Conservation (phyloP, 2,888 invertebrate genomes). For the Trilocha varians region DNA sequence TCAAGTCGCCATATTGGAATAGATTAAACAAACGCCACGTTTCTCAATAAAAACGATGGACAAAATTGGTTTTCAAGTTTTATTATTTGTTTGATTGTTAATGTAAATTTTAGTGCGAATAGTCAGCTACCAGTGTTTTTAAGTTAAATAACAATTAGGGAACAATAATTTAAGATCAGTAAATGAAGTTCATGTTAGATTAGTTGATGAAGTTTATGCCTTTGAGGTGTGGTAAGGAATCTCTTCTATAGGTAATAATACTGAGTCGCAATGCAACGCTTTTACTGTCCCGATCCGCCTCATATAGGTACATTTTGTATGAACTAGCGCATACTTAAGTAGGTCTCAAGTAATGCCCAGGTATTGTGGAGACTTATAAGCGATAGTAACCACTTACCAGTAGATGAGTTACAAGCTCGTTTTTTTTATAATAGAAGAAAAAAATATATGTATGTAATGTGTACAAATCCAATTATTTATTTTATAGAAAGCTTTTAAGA, state of each 20-base stretch:
- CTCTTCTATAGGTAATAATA: conserved; percentile 1
- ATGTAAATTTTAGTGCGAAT: conserved; percentile 12
- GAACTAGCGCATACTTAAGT: too few relatives aligned
- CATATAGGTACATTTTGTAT: not conserved
- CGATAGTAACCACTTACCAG: too few relatives aligned
- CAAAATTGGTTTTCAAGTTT: conserved; percentile 43
- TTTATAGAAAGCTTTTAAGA: too few relatives aligned
- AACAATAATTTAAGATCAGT: too few relatives aligned
- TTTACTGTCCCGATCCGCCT: not conserved
- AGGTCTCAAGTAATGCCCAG: too few relatives aligned
- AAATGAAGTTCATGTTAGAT: too few relatives aligned
- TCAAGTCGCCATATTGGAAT: not conserved
- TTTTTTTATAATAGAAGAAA: too few relatives aligned
- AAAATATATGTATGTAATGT: too few relatives aligned
- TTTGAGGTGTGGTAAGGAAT: not conserved
- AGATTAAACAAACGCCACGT: not conserved
- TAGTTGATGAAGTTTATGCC: not conserved
- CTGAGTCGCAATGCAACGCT: not conserved
- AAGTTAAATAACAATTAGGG: not conserved
- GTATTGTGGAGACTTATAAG: too few relatives aligned
- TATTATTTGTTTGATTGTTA: conserved; percentile 61
- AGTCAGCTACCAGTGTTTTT: conserved; percentile 25
- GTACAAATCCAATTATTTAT: too few relatives aligned
- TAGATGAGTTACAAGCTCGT: too few relatives aligned
- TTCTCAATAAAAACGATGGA: conserved; percentile 1